Evolutionary conservation across 2,113 vertebrate species (phyloP).

Genomic region (Peromyscus maniculatus): DNA sequence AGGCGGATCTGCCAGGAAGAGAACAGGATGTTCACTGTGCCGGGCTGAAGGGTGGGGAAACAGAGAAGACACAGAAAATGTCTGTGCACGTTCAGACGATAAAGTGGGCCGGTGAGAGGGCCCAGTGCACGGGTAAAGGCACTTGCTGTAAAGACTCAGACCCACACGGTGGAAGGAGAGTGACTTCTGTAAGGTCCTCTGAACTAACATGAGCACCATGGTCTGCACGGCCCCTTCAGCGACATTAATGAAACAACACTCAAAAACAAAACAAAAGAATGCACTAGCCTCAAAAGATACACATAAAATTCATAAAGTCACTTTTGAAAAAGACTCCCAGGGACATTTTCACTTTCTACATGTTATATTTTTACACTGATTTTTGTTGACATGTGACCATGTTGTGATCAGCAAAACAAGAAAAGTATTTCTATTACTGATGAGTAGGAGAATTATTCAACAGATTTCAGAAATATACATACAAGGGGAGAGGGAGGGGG

Average conservation of each 20-base stretch:
- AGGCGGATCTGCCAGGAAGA: neutral
- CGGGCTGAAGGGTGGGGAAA: accelerated
- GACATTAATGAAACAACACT: neutral
- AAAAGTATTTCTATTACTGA: neutral
- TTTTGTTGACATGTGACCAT: neutral
- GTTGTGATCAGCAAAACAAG: neutral
- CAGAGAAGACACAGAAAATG: neutral
- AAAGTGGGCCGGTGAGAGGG: neutral
- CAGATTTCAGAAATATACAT: neutral
- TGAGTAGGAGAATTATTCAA: neutral
- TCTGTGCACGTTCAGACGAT: neutral
- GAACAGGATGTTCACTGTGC: accelerated
- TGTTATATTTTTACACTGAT: neutral
- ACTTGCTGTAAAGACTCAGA: neutral
- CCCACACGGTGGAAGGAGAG: neutral
- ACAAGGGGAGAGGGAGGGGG: neutral
- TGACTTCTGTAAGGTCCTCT: neutral
- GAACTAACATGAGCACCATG: neutral
- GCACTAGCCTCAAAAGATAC: neutral
- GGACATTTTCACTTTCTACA: neutral
- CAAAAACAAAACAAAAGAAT: neutral
- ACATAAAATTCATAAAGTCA: neutral
- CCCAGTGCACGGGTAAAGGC: neutral
- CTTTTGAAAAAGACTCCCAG: neutral
- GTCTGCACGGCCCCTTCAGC: too few species aligned